Percentiles rank a stretch among this genome's conserved stretches.
These are phyloP conservation scores for Ardeotis arabs DNA, from an alignment of 2,113 vertebrate genomes.

Conservation along the genomic window DNA sequence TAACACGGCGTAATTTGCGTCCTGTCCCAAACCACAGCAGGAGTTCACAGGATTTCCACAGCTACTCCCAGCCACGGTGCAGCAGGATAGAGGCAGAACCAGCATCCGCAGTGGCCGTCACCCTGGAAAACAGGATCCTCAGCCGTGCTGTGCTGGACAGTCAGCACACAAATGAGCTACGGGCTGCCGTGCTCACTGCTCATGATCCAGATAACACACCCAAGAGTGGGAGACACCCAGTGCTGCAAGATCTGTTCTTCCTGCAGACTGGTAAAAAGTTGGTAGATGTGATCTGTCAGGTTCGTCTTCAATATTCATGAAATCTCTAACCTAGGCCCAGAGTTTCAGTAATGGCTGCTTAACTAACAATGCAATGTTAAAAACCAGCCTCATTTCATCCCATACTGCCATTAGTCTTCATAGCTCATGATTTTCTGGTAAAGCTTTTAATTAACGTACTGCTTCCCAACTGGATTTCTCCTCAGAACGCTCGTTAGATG, in stretches of 20 bases:
- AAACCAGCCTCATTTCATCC: accelerated
- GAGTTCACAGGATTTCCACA: accelerated
- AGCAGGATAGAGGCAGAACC: neutral
- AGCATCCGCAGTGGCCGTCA: neutral
- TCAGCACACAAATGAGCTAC: neutral
- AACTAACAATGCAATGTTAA: neutral
- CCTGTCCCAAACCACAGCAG: neutral
- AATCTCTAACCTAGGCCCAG: neutral
- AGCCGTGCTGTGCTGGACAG: accelerated
- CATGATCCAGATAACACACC: accelerated
- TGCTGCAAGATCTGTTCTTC: neutral
- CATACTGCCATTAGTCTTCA: neutral
- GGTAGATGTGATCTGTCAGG: neutral
- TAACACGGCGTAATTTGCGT: neutral
- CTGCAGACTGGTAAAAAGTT: neutral
- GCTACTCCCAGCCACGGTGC: neutral
- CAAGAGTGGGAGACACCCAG: neutral
- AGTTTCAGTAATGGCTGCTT: neutral
- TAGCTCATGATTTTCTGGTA: neutral
- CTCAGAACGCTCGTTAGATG: neutral
- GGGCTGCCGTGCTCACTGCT: neutral
- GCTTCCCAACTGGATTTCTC: neutral
- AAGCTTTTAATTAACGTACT: neutral
- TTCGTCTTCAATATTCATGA: neutral
- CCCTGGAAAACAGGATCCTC: accelerated